Base-by-base conservation (phyloP, 2,797 vertebrate genomes). In the Etheostoma nigrum region DNA sequence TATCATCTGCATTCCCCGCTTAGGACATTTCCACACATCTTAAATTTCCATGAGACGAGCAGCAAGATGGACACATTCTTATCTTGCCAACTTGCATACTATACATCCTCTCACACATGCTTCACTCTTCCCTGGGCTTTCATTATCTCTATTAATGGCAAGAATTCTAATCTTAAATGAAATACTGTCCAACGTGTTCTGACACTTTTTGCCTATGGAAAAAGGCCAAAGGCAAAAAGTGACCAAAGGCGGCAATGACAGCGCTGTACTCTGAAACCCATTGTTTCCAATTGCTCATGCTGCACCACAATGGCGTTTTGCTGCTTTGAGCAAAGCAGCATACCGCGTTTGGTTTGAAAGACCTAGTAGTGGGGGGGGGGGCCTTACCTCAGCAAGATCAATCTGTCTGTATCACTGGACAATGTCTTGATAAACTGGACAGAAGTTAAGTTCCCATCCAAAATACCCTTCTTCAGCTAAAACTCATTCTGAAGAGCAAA, bases 11-110 rank as follows among this genome's bases (percentile, higher is more conserved):
- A 84, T 87, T 87, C 91, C 67, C 53, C 47, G 13, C 79, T 74
- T 73, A 65, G 61, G 74, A 76, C 72, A 75, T 91, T 90, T 93
- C 83, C 76, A 76, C 90, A 92, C 81, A 30, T 91, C 91, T 89
- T 90, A 93, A 88, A 93, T 92, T 79, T 86, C 84, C 79, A 23
- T 71, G 71, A 92, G 87, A 88, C 6, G 75, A 90, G 76, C 77
- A 79, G 44, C 62, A 85, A 79, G 80, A 89, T 58, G 76, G 84
- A 86, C 81, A 84, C 49, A 23, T 60, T 74, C 71, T 79, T 65
- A 33, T 72, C 64, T 70, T 51, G 70, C 83, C 76, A 67, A 30
- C 55, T 75, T 45, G 49, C 78, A 60, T 61, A 60, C 68, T 51
- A 27, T 42, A 61, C 59, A 42, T 59, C 47, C 42, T 33, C 72